Base-by-base conservation (phyloP, 1,140 invertebrate species). In the Diorhabda elongata region DNA sequence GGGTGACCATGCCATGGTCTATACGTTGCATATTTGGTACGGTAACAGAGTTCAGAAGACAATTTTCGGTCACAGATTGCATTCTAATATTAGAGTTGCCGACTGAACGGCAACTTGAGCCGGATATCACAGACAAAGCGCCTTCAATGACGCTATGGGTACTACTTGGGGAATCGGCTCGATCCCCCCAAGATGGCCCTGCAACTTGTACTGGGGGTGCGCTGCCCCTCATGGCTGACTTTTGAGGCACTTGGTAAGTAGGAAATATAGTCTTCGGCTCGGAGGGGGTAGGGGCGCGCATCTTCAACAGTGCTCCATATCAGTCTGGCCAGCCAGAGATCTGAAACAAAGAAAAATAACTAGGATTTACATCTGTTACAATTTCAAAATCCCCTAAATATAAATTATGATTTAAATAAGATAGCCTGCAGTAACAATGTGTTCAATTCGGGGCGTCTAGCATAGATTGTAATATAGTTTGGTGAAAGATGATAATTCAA, bases 121-220 rank as follows among this genome's bases (percentile, higher is more conserved):
- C 88, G 85, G 85, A 85, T 90, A 90, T 91, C 89, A 91, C 89
- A 90, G 89, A 88, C 83, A 82, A 78, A 68, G 69, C 72, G 72
- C 62, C 72, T 64, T 79, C 80, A 77, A 81, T 82, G 81, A 79
- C 81, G 73, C 66, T 68, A 68, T 66, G 68, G 75, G 70, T 61
- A 70, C 71, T 71, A 69, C 73, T 75, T 74, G 79, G 81, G 76
- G 78, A 80, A 80, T 80, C 81, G 82, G 82, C 82, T 82, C 82
- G 75, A 77, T 76, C 82, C 78, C 76, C 77, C 78, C 80, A 76
- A 78, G 73, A 66, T 76, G 75, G 74, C 79, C 79, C 69, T 75
- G 76, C 75, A 74, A 79, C 78, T 78, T 77, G 77, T 81, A 81
- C 79, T 81, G 78, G 75, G 79, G 80, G 78, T 81, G 80, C 80